A percentile compares a stretch with the other conserved stretches of the same genome.
phyloP scores from a whole-genome alignment of 2,888 invertebrate genomes.

The Trichopoda pennipes region DNA sequence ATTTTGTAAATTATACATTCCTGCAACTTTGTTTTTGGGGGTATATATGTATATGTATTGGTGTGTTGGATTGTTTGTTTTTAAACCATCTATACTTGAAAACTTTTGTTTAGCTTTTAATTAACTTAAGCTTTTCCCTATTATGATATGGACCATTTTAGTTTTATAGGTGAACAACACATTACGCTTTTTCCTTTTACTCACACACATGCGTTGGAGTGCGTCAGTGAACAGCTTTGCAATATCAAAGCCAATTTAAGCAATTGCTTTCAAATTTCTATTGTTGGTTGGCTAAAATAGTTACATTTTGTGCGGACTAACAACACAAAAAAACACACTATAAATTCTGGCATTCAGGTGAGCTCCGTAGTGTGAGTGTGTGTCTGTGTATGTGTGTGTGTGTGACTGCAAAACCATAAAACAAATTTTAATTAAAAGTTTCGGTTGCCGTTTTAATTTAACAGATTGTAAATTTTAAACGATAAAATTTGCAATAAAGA shows the following conservation, averaged over 20 bases:
- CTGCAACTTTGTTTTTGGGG: not conserved
- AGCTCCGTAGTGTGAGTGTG: not conserved
- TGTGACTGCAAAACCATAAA: conserved; percentile 34
- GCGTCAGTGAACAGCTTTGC: conserved; percentile 6
- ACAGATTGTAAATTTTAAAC: conserved; percentile 46
- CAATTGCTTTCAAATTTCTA: conserved; percentile 61
- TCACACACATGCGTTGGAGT: not conserved
- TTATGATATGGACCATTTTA: conserved; percentile 57
- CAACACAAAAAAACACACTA: not conserved
- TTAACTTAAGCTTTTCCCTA: conserved; percentile 60
- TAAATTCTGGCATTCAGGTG: not conserved
- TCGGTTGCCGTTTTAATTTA: conserved; percentile 41
- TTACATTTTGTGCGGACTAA: conserved; percentile 32
- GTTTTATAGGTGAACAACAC: conserved; percentile 37
- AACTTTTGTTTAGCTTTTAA: conserved; percentile 65
- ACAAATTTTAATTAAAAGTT: conserved; percentile 59
- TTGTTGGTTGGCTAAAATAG: conserved; percentile 46
- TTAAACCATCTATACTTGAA: conserved; percentile 42
- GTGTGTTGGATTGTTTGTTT: conserved; percentile 44
- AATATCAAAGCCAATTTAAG: conserved; percentile 60
- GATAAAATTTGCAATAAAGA: not conserved
- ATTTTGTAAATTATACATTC: not conserved
- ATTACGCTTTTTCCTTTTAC: not conserved
- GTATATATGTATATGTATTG: not conserved
- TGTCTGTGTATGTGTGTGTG: not conserved